Conservation (phyloP, 2,797 vertebrate genomes). For the Anabas testudineus region DNA sequence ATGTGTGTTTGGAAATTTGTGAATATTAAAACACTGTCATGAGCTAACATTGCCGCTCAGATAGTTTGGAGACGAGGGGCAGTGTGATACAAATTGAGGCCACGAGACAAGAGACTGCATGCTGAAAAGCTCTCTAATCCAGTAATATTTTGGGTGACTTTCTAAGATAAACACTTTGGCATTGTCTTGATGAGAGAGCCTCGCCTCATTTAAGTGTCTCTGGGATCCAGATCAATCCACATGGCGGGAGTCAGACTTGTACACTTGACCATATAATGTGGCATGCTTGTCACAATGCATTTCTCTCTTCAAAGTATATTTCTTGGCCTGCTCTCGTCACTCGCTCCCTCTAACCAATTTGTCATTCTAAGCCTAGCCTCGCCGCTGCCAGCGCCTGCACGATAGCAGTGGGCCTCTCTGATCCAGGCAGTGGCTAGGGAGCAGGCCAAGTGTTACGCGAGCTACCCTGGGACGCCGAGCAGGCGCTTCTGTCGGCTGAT, state of each 20-base stretch:
- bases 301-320: slow-evolving; percentile 84
- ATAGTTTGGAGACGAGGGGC: slow-evolving; percentile 48
- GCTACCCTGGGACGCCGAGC: slow-evolving; percentile 81
- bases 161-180: slow-evolving; percentile 81
- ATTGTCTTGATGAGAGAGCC: slow-evolving; percentile 75
- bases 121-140: slow-evolving; percentile 77
- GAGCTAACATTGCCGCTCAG: slow-evolving; percentile 23
- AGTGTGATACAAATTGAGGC: slow-evolving; percentile 68
- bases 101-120: slow-evolving; percentile 66
- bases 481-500: slow-evolving; percentile 82
- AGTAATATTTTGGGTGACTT: slow-evolving; percentile 78
- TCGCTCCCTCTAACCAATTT: slow-evolving; percentile 87
- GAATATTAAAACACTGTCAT: slow-evolving; percentile 14
- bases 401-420: slow-evolving; percentile 85
- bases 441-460: slow-evolving; percentile 85
- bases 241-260: slow-evolving; percentile 69
- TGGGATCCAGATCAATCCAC: slow-evolving; percentile 77
- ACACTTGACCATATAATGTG: slow-evolving; percentile 83
- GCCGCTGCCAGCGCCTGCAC: slow-evolving; percentile 84
- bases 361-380: slow-evolving; percentile 84
- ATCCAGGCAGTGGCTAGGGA: slow-evolving; percentile 86
- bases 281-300: slow-evolving; percentile 76
- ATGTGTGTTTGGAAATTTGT: slow-evolving; percentile 26
- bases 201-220: slow-evolving; percentile 76
- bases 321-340: slow-evolving; percentile 82